These are phyloP conservation scores for Agonopterix alstromeriana DNA, from an alignment of 2,888 invertebrate genomes.

Conservation along the genomic window DNA sequence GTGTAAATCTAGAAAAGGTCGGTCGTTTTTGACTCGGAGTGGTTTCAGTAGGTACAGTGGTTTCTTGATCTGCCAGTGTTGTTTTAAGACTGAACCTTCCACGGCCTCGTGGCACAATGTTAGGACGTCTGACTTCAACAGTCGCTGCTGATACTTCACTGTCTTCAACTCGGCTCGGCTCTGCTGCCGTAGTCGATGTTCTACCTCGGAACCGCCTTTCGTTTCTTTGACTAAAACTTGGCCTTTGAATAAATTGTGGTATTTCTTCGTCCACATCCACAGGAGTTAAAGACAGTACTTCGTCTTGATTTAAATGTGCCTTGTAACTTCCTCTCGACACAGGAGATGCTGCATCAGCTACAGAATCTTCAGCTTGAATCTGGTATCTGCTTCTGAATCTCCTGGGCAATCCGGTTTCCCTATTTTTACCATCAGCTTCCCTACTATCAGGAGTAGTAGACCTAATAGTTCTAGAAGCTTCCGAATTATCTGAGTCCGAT, in stretches of 20 bases:
- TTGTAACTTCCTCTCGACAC: conserved; percentile 49
- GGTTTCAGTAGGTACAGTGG: conserved; percentile 26
- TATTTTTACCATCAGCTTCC: conserved; percentile 38
- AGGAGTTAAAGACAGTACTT: conserved; percentile 73
- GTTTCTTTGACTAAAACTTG: conserved; percentile 23
- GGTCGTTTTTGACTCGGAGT: conserved; percentile 39
- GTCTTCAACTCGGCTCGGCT: conserved; percentile 31
- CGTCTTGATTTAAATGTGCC: conserved; percentile 54
- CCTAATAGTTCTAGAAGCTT: conserved; percentile 51
- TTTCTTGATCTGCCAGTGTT: conserved; percentile 31
- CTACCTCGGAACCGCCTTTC: conserved; percentile 33
- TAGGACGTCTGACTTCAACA: conserved; percentile 48
- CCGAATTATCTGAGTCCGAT: conserved; percentile 39
- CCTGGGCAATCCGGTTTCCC: conserved; percentile 17
- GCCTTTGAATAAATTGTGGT: conserved; percentile 37
- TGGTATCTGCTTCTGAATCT: conserved; percentile 44
- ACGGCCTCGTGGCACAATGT: conserved; percentile 49
- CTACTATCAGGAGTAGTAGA: conserved; percentile 70
- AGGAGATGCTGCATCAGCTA: conserved; percentile 55
- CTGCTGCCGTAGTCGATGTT: conserved; percentile 32
- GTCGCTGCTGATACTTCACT: conserved; percentile 63
- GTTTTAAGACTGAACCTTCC: conserved; percentile 36
- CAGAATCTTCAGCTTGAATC: conserved; percentile 42
- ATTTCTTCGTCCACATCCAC: conserved; percentile 49
- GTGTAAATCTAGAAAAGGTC: conserved; percentile 57